Conservation (phyloP, 1,140 invertebrate genomes). For the Aphaenogaster ashmeadi region DNA sequence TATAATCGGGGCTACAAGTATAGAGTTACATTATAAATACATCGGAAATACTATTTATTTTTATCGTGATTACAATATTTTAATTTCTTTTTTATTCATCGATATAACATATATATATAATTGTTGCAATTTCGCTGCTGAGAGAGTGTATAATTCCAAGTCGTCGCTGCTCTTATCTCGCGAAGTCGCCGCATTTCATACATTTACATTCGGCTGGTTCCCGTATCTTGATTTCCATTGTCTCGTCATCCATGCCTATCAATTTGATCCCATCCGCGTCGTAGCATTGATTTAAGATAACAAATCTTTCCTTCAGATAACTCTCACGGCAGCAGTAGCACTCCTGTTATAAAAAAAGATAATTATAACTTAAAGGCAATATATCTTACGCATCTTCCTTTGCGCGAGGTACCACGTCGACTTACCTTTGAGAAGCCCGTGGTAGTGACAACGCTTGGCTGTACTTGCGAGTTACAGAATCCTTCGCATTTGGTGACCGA, state of each 20-base stretch:
- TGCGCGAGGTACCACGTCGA: background rate
- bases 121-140: slow-evolving; percentile 16
- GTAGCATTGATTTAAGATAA: slow-evolving; percentile 95
- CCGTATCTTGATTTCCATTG: slow-evolving; percentile 93
- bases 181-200: slow-evolving; percentile 92
- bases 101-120: slow-evolving; percentile 41
- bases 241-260: slow-evolving; percentile 88
- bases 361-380: background rate
- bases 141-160: background rate
- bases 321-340: slow-evolving; percentile 97
- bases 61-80: slow-evolving; percentile 25
- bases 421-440: slow-evolving; percentile 96
- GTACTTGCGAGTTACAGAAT: slow-evolving; percentile 95
- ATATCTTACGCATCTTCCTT: background rate
- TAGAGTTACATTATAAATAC: background rate
- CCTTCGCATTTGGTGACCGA: slow-evolving; percentile 96
- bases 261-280: slow-evolving; percentile 94
- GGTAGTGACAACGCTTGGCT: slow-evolving; percentile 94
- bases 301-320: slow-evolving; percentile 92
- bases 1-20: background rate
- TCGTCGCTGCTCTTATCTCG: slow-evolving; percentile 59
- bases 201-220: slow-evolving; percentile 96
- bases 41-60: slow-evolving; percentile 30
- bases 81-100: slow-evolving; percentile 42
- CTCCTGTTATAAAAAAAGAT: slow-evolving; percentile 88